Conservation (phyloP, 2,113 vertebrate species). For the Gymnorhina tibicen region DNA sequence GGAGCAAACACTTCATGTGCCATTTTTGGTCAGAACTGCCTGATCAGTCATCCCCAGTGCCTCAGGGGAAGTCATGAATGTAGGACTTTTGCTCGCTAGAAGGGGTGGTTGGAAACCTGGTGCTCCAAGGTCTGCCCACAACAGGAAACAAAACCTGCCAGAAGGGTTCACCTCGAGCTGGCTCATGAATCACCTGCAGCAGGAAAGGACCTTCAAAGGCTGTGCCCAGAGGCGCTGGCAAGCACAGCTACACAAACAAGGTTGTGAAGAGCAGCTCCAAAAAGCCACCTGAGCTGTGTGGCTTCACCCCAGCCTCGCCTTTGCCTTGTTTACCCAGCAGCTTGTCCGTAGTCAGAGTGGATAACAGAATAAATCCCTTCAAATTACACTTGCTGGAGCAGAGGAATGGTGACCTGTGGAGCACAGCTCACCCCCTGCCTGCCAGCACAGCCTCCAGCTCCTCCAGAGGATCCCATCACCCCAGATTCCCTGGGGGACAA, state of each 20-base stretch:
- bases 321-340: neutral
- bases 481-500: neutral
- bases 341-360: neutral
- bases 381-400: neutral
- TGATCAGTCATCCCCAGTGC: neutral
- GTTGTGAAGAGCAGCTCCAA: neutral
- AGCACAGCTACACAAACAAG: neutral
- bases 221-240: neutral
- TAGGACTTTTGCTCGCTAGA: neutral
- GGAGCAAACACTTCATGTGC: neutral
- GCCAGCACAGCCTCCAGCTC: neutral
- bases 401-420: neutral
- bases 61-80: neutral
- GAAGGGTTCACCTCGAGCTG: neutral
- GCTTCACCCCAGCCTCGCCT: neutral
- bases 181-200: neutral
- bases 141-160: neutral
- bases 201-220: neutral
- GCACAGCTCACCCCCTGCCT: neutral
- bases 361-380: neutral
- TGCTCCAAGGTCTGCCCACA: neutral
- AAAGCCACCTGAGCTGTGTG: neutral
- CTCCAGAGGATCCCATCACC: neutral
- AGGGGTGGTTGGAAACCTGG: neutral
- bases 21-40: neutral